Evolutionary conservation across 2,888 invertebrate species (phyloP).

Genomic region (Nomada hirtipes): DNA sequence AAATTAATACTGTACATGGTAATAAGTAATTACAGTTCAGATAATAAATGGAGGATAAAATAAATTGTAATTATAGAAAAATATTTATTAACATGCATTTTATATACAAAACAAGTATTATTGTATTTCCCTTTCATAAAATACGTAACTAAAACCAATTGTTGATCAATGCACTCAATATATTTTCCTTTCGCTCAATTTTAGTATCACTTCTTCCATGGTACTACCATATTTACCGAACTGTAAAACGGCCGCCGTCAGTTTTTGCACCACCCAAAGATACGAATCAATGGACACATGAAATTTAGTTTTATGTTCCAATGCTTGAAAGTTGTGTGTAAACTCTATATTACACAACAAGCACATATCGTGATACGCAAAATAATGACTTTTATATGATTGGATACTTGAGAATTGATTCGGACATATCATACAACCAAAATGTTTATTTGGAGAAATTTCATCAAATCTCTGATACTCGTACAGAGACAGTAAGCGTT

Average conservation of each 20-base stretch:
- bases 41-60: neutral
- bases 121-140: no score
- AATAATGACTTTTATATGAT: conserved; percentile 40
- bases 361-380: conserved; percentile 44
- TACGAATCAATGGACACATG: conserved; percentile 39
- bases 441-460: neutral
- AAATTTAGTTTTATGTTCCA: conserved; percentile 49
- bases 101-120: neutral
- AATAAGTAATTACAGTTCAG: neutral
- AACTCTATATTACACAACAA: conserved; percentile 51
- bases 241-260: conserved; percentile 24
- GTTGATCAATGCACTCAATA: neutral
- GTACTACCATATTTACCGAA: conserved; percentile 7
- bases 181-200: conserved; percentile 17
- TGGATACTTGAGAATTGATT: conserved; percentile 23
- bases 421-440: conserved; percentile 33
- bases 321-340: conserved; percentile 28
- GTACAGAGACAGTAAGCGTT: conserved; percentile 34
- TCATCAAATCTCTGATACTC: conserved; percentile 48
- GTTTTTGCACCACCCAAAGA: conserved; percentile 40
- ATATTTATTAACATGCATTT: neutral
- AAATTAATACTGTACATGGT: neutral
- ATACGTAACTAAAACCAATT: no score
- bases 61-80: neutral
- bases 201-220: conserved; percentile 31